Evolutionary conservation across 2,113 vertebrate genomes (phyloP).

Genomic region (Tachysurus fulvidraco): DNA sequence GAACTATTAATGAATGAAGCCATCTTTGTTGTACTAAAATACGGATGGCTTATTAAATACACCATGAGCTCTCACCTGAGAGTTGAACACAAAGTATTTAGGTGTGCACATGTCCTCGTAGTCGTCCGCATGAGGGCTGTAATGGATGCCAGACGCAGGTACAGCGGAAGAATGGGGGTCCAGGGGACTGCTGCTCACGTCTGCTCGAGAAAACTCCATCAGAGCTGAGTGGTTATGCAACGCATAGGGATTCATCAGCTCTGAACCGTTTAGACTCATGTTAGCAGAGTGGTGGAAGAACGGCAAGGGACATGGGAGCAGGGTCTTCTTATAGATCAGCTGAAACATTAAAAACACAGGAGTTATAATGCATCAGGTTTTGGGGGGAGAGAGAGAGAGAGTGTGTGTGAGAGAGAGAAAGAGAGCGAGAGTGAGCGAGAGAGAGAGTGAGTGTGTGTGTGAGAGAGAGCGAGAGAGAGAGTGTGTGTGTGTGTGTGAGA

Average conservation of each 20-base stretch:
- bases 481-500: too few relatives aligned
- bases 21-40: background rate
- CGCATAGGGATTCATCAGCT: slow-evolving; percentile 63
- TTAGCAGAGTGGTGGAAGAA: slow-evolving; percentile 71
- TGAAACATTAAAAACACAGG: slow-evolving; percentile 56
- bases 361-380: background rate
- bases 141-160: slow-evolving; percentile 68
- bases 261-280: slow-evolving; percentile 77
- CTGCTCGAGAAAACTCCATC: slow-evolving; percentile 78
- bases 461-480: too few relatives aligned
- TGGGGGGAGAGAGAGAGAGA: background rate
- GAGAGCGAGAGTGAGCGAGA: background rate
- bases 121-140: slow-evolving; percentile 67
- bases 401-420: too few relatives aligned
- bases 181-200: slow-evolving; percentile 62
- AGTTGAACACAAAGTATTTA: slow-evolving; percentile 95
- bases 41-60: too few relatives aligned
- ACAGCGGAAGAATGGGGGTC: slow-evolving; percentile 58
- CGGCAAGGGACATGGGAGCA: slow-evolving; percentile 89
- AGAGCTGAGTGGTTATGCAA: slow-evolving; percentile 75
- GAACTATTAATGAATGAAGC: background rate
- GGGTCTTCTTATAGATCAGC: slow-evolving; percentile 97
- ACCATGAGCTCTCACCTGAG: slow-evolving; percentile 76
- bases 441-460: background rate
- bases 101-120: slow-evolving; percentile 83